Evolutionary conservation across 2,113 vertebrate species (phyloP).

Genomic region (Amblyopsis rosae): DNA sequence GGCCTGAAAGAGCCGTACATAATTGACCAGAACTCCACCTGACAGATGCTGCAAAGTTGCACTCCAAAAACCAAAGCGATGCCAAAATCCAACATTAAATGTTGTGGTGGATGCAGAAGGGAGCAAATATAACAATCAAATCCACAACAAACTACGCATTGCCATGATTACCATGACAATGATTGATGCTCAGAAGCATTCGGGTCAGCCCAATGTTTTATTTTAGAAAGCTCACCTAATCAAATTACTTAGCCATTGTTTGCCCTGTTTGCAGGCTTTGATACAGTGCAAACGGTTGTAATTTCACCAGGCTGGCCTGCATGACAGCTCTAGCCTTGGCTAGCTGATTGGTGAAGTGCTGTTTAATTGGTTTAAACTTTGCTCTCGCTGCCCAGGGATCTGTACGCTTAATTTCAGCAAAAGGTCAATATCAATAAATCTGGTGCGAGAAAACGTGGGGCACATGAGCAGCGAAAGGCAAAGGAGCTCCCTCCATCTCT

Average conservation of each 20-base stretch:
- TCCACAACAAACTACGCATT: too few relatives aligned
- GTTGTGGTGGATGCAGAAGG: too few relatives aligned
- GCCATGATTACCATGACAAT: too few relatives aligned
- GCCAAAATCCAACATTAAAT: too few relatives aligned
- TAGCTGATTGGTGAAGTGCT: conserved; percentile 75
- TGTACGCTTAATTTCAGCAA: conserved; percentile 78
- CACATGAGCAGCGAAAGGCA: conserved; percentile 52
- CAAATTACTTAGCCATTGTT: conserved; percentile 59
- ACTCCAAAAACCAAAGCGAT: too few relatives aligned
- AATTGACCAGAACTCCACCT: too few relatives aligned
- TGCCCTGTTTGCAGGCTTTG: conserved; percentile 58
- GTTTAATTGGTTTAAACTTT: conserved; percentile 85
- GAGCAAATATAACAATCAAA: too few relatives aligned
- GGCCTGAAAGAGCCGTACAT: too few relatives aligned
- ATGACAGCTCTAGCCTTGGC: conserved; percentile 59
- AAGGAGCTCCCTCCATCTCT: conserved; percentile 5
- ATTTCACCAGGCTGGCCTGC: conserved; percentile 55
- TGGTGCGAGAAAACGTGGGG: conserved; percentile 51
- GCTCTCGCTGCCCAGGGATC: conserved; percentile 72
- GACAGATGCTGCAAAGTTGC: too few relatives aligned
- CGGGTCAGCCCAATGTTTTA: background rate
- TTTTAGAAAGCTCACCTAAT: conserved; percentile 54
- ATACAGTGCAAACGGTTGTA: conserved; percentile 71
- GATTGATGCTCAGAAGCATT: too few relatives aligned
- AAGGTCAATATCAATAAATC: conserved; percentile 84